Evolutionary conservation across 2,797 vertebrate genomes (phyloP).

Genomic region (Hafferia zeledoni): DNA sequence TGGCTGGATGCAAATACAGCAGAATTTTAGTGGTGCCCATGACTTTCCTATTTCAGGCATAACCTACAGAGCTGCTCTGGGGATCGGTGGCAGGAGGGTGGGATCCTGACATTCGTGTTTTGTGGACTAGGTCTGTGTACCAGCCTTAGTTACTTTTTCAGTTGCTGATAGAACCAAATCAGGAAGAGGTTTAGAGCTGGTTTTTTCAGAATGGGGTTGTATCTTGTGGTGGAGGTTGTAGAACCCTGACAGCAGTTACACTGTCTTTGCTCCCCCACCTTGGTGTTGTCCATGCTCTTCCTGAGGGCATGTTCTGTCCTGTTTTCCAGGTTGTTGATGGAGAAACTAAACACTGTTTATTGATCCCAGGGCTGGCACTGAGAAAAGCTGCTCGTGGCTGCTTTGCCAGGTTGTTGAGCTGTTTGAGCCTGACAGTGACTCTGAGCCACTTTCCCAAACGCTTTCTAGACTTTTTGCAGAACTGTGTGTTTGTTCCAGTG

Average conservation of each 20-base stretch:
- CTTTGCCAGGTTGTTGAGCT: neutral
- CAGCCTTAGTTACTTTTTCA: neutral
- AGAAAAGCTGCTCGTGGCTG: accelerated
- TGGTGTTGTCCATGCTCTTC: accelerated
- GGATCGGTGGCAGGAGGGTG: neutral
- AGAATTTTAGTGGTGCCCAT: neutral
- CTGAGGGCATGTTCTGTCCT: neutral
- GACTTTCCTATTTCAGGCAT: neutral
- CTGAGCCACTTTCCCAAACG: neutral
- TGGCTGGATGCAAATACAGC: neutral
- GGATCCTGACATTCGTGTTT: neutral
- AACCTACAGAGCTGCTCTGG: neutral
- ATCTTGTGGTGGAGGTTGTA: neutral
- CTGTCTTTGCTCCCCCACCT: neutral
- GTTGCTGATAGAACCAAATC: neutral
- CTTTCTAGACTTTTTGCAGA: neutral
- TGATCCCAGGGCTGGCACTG: neutral
- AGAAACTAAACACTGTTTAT: accelerated
- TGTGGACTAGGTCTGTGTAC: neutral
- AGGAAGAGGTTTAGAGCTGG: neutral
- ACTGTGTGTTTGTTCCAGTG: neutral
- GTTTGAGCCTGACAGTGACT: neutral
- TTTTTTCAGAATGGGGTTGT: neutral
- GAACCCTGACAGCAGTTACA: neutral
- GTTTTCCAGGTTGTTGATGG: neutral